phyloP scores from a whole-genome alignment of 2,113 vertebrate species.

The Ctenodactylus gundi region DNA sequence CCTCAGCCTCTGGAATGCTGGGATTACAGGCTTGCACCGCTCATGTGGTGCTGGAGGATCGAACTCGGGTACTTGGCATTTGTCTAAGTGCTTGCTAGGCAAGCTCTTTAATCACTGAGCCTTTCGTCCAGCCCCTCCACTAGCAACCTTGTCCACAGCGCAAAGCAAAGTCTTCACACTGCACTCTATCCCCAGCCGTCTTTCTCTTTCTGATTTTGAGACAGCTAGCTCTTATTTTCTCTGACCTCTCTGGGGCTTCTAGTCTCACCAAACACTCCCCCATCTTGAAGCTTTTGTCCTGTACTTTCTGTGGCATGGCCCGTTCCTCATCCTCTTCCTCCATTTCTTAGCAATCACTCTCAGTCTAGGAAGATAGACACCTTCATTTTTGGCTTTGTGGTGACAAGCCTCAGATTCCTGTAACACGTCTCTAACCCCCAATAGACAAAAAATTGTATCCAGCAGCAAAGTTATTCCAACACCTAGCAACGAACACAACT shows the following conservation, averaged over 20 bases:
- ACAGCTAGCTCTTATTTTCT: background rate
- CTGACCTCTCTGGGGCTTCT: background rate
- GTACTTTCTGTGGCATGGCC: background rate
- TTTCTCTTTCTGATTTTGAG: background rate
- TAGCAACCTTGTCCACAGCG: too few relatives aligned
- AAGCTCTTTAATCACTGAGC: too few relatives aligned
- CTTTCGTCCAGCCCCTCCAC: too few relatives aligned
- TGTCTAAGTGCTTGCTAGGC: too few relatives aligned
- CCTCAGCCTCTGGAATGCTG: background rate
- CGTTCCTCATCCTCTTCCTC: slow-evolving; percentile 12
- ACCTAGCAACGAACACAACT: slow-evolving; percentile 14
- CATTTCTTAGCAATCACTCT: background rate
- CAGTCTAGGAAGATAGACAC: background rate
- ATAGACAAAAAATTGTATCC: background rate
- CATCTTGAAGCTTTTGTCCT: background rate
- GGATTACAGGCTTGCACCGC: too few relatives aligned
- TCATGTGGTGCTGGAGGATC: too few relatives aligned
- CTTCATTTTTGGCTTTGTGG: background rate
- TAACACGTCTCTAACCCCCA: background rate
- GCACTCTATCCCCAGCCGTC: background rate
- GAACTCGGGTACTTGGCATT: too few relatives aligned
- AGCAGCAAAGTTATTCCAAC: background rate
- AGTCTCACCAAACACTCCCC: background rate
- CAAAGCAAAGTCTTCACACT: background rate
- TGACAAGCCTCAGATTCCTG: background rate